Evolutionary conservation across 2,113 vertebrate genomes (phyloP).

Genomic region (Nematolebias whitei): DNA sequence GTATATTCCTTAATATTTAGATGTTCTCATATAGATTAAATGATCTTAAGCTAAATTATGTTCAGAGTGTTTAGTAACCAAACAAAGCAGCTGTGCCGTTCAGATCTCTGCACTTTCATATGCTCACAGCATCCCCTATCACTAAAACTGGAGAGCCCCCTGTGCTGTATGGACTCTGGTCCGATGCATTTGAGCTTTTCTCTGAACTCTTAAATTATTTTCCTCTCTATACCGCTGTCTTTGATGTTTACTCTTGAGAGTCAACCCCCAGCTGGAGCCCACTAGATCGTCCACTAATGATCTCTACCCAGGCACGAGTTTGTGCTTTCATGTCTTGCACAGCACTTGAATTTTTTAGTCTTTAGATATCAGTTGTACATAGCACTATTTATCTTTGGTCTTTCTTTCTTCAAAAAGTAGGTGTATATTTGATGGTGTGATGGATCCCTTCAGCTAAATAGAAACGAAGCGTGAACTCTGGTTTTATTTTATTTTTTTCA

Average conservation of each 20-base stretch:
- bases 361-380: slow-evolving; percentile 47
- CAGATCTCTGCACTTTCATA: slow-evolving; percentile 12
- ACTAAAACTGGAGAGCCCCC: slow-evolving; percentile 23
- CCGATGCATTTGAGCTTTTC: slow-evolving; percentile 37
- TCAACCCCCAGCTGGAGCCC: slow-evolving; percentile 62
- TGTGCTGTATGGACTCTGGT: slow-evolving; percentile 21
- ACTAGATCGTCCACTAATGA: slow-evolving; percentile 71
- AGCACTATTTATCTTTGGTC: slow-evolving; percentile 29
- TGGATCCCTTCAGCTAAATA: slow-evolving; percentile 31
- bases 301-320: slow-evolving; percentile 50
- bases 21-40: neutral
- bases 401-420: no score
- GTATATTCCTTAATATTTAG: neutral
- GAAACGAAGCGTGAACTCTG: slow-evolving; percentile 24
- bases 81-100: slow-evolving; percentile 4
- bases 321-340: slow-evolving; percentile 69
- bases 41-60: no score
- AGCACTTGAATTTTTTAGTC: slow-evolving; percentile 53
- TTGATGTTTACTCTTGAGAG: slow-evolving; percentile 75
- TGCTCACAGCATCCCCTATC: slow-evolving; percentile 26
- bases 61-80: neutral
- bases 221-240: slow-evolving; percentile 46
- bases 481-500: neutral
- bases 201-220: slow-evolving; percentile 45
- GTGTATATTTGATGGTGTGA: no score